Evolutionary conservation across 2,797 vertebrate species (phyloP), one percentile per base, ranked within the genome.

Genomic region (Nannoperca obscura): DNA sequence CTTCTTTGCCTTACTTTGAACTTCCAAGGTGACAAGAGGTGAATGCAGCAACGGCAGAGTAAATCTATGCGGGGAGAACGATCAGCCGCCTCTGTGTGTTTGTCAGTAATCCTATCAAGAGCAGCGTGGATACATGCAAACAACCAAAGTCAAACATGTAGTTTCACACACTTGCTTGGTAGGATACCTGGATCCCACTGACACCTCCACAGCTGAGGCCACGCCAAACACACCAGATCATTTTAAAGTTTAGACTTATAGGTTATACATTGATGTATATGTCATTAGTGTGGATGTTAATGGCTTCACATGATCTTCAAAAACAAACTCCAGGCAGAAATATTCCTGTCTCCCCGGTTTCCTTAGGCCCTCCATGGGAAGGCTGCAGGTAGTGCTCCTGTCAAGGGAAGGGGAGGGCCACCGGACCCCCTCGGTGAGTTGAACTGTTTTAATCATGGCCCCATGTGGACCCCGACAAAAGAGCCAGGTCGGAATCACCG

Each of bases 401-500:
- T 84, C 69, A 57, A 32, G 44, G 82, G 55, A 71, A 72, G 84
- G 76, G 82, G 81, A 70, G 81, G 85, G 72, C 40, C 5, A 9
- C 27, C 2, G 32, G 78, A 73, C 69, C 81, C 83, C 90, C 91
- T 78, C 57, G 71, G 93, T 87, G 92, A 92, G 80, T 79, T 91
- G 85, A 91, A 88, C 91, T 92, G 90, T 92, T 93, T 93, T 92
- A 93, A 92, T 90, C 90, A 81, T 50, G 92, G 89, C 94, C 94
- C 91, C 94, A 94, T 94, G 93, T 76, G 91, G 93, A 78, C 81
- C 65, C 11, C 36, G 63, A 94, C 93, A 95, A 95, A 92, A 92
- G 94, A 91, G 77, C 71, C 80, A 55, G 85, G 89, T 90, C 69
- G 40, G 86, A 93, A 93, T 92, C 85, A 89, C 78, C 85, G 93